phyloP scores from a whole-genome alignment of 2,797 vertebrate genomes.

The Cynopterus sphinx region DNA sequence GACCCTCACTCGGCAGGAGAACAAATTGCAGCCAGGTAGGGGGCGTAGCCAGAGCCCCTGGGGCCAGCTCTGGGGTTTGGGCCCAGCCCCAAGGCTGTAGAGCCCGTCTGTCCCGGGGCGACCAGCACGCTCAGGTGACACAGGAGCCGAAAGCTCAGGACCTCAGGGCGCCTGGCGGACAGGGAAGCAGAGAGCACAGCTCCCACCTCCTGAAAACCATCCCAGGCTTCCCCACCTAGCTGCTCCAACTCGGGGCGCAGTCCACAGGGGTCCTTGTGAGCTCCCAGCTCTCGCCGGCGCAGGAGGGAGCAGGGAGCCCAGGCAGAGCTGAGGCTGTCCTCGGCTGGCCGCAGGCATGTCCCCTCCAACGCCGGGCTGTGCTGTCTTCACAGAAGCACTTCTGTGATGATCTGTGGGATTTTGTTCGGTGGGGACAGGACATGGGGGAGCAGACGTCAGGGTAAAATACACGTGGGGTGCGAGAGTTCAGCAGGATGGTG shows the following conservation, averaged over 20 bases:
- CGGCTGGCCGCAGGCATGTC: neutral
- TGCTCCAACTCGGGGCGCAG: neutral
- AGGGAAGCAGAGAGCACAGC: rapidly evolving
- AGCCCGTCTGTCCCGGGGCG: neutral
- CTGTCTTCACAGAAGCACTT: neutral
- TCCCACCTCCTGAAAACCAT: neutral
- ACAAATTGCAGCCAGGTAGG: neutral
- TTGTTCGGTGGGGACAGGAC: neutral
- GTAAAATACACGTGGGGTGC: rapidly evolving
- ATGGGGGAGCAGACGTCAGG: rapidly evolving
- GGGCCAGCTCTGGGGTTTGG: neutral
- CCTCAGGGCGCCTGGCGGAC: rapidly evolving
- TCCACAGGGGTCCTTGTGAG: neutral
- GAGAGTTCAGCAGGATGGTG: neutral
- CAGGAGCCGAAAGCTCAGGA: neutral
- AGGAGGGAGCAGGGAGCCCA: neutral
- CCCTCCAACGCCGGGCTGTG: neutral
- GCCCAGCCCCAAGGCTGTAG: neutral
- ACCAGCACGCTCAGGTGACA: rapidly evolving
- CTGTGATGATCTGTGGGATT: neutral
- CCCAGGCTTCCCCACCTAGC: no score
- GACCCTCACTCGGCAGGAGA: neutral
- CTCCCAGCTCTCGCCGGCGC: neutral
- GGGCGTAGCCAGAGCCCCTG: neutral
- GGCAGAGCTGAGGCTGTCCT: neutral